Evolutionary conservation across 2,113 vertebrate genomes (phyloP), one percentile per base, ranked within the genome.

Genomic region (Pollimyrus isidori): DNA sequence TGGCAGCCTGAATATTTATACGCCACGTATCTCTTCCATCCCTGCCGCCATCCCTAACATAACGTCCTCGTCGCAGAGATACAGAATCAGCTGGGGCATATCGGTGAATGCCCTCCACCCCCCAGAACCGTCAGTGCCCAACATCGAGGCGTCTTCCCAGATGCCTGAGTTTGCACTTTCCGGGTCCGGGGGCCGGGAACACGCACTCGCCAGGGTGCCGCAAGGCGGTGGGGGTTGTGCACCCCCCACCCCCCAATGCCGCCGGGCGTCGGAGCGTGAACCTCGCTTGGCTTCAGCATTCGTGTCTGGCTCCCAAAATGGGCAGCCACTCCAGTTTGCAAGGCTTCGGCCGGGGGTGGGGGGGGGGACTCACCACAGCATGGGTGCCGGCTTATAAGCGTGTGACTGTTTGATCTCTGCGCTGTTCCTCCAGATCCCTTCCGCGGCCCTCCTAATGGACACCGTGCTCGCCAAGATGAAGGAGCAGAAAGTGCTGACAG

Each of bases 391-490:
- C 35, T 26, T 80, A 42, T 80, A 42, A 42, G 35, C 13, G 17
- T 42, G 30, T 80, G 15, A 80, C 35, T 39, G 30, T 90, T 91
- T 92, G 89, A 88, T 82, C 89, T 87, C 93, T 3, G 94, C 4
- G 86, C 95, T 95, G 91, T 96, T 94, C 92, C 93, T 96, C 90
- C 96, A 98, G 97, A 95, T 97, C 95, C 96, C 97, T 93, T 98
- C 97, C 96, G 96, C 96, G 30, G 95, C 95, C 82, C 94, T 94
- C 93, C 95, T 99, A 96, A 95, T 97, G 95, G 96, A 97, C 94
- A 95, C 96, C 89, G 35, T 98, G 92, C 92, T 96, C 91, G 95
- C 96, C 94, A 98, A 99, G 97, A 96, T 98, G 96, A 97, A 96
- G 95, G 97, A 98, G 94, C 96, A 95, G 94, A 97, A 96, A 94